These are phyloP conservation scores for Cephus pygmeus DNA, from an alignment of 2,888 invertebrate species.

Conservation along the genomic window DNA sequence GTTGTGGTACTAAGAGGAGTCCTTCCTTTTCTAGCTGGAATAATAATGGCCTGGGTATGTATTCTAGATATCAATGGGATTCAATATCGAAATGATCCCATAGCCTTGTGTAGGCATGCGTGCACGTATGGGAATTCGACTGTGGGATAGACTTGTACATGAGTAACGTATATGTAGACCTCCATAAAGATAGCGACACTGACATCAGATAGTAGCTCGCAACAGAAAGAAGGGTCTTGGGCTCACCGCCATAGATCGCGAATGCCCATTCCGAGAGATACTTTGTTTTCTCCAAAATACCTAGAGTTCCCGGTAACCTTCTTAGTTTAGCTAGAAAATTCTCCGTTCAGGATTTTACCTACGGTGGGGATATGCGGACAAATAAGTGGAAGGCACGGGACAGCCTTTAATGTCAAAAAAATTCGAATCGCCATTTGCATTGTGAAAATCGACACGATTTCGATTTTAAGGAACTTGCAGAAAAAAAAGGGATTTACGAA, in stretches of 20 bases:
- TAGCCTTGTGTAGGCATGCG: constrained; percentile 43
- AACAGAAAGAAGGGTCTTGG: not conserved
- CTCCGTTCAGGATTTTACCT: not conserved
- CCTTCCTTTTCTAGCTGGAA: not conserved
- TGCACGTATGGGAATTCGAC: constrained; percentile 25
- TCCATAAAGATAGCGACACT: constrained; percentile 52
- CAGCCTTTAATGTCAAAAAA: not conserved
- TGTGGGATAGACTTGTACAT: not conserved
- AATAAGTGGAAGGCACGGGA: not conserved
- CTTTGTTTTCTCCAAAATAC: not conserved
- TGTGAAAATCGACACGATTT: not conserved
- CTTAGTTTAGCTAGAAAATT: not conserved
- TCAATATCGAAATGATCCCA: constrained; percentile 51
- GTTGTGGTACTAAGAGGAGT: not conserved
- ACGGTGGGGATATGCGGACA: not conserved
- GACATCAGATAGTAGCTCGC: constrained; percentile 36
- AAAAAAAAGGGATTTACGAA: not conserved
- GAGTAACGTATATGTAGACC: constrained; percentile 11
- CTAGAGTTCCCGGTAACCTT: not conserved
- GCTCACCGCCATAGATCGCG: not conserved
- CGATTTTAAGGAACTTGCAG: not conserved
- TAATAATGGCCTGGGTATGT: not conserved
- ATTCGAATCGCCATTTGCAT: not conserved
- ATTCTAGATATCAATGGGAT: constrained; percentile 29
- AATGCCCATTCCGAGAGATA: not conserved